phyloP scores from a whole-genome alignment of 2,888 invertebrate genomes.

The Melangyna quadrimaculata region DNA sequence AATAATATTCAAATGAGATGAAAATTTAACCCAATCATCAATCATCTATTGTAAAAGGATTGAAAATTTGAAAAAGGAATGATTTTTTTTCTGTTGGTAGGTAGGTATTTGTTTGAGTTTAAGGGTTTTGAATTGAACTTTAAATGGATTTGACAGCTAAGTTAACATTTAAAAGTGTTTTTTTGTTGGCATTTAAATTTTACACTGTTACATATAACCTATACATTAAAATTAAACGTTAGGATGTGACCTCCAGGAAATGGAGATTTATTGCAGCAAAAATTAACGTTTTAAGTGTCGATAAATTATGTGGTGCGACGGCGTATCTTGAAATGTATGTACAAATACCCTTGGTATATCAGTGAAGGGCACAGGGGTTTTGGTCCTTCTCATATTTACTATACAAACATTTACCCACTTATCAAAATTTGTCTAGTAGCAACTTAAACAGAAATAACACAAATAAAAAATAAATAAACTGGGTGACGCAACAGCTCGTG shows the following conservation, averaged over 20 bases:
- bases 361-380: no score
- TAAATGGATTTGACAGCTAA: background rate
- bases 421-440: no score
- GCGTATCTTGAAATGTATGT: no score
- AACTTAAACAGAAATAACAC: no score
- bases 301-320: background rate
- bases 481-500: no score
- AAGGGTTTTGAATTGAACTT: background rate
- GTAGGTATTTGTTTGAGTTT: no score
- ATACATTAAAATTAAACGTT: background rate
- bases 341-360: no score
- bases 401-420: no score
- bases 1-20: constrained; percentile 7
- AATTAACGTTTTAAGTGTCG: background rate
- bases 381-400: no score
- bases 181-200: background rate
- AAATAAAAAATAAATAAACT: no score
- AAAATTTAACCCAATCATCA: constrained; percentile 16
- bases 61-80: background rate
- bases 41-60: constrained; percentile 1
- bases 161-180: background rate
- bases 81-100: background rate
- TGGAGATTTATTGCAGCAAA: background rate
- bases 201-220: background rate
- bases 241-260: background rate